Base-by-base conservation (phyloP, 1,140 invertebrate species). In the Drosophila cardini region DNA sequence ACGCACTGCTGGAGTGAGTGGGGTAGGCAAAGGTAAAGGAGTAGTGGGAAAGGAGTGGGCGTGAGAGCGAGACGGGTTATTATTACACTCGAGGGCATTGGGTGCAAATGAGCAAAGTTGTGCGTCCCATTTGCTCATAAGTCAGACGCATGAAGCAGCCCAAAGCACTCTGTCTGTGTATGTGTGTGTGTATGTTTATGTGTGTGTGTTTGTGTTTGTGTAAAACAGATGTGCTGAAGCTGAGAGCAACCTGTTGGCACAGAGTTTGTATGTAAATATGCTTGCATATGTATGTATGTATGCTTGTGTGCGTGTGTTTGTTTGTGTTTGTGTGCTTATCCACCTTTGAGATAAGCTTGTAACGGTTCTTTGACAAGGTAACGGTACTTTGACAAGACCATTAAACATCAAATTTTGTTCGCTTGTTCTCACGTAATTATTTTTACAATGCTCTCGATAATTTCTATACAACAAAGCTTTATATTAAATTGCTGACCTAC, bases 101-200 rank as follows among this genome's bases (percentile, higher is more conserved):
- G 78, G 69, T 85, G 82, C 74, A 86, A 86, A 85, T 86, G 82
- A 85, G 81, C 60, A 84, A 77, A 68, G 74, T 77, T 69, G 69
- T 69, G 72, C 60, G 58, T 50, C 57, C 60, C 40, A 57, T 62
- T 85, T 78, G 83, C 78, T 86, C 87, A 76, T 75, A 76, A 81
- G 75, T 72, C 71, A 48, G 82, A 74, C 55, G 45, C 62, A 72
- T 65, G 67, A 63, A 75, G 79, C 52, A 65, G 50, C 62, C 13
- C 68, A 65, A 40, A 70, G 72, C 63, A 15, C 32, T 48, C 4
- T 61, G 3, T 60, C 57, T 45, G 52, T 53, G 40, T 58, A 63
- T 52, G 46, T 43, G 63, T 58, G 13, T 42, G 9, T 36, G 42
- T 16, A 8, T 15, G 36, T 60, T 52, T 53, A 43, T 42, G 18